Base-by-base conservation (phyloP, 2,888 invertebrate genomes). In the Onthophagus sagittarius region DNA sequence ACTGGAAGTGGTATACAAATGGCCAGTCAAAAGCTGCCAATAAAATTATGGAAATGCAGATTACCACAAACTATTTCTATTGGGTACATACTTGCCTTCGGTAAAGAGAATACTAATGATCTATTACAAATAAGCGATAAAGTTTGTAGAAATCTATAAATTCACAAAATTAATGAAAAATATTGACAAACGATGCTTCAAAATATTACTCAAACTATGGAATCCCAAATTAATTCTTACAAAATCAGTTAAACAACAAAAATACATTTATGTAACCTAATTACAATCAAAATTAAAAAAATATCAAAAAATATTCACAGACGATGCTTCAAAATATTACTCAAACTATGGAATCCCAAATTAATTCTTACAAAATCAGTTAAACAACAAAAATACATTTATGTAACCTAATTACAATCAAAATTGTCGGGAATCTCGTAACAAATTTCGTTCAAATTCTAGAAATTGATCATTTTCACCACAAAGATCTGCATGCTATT, bases 131-230 rank as follows among this genome's bases (percentile, higher is more conserved):
- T 64, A 13, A 15, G 0, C 0, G 64, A 64, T 14, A 64, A 64
- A 13, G 23, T 64, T 64, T 64, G 64, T n/a, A n/a, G 64, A 15
- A 64, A 64, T 64, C 64, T 13, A 9, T 64, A n/a, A 64, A 64
- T 64, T n/a, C 14, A 13, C 15, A n/a, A 15, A 15, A 11, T 64
- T 64, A 15, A 4, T 13, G 14, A 15, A n/a, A n/a, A n/a, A n/a
- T n/a, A n/a, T n/a, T 64, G 14, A 13, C 64, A 9, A 64, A 64
- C 74, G 74, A 63, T 76, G 71, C 63, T 32, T 15, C 1, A n/a
- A 70, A 7, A 14, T 7, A 63, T 63, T 63, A 14, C 14, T 63
- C 13, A 14, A 63, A n/a, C n/a, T n/a, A n/a, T n/a, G n/a, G n/a
- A 63, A 14, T 5, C 13, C 63, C 5, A 9, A 63, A 14, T n/a